Evolutionary conservation across 35 echinoderm and acorn worm genomes (phyloP), one percentile per base, ranked within the genome.

Genomic region (Anneissia japonica): DNA sequence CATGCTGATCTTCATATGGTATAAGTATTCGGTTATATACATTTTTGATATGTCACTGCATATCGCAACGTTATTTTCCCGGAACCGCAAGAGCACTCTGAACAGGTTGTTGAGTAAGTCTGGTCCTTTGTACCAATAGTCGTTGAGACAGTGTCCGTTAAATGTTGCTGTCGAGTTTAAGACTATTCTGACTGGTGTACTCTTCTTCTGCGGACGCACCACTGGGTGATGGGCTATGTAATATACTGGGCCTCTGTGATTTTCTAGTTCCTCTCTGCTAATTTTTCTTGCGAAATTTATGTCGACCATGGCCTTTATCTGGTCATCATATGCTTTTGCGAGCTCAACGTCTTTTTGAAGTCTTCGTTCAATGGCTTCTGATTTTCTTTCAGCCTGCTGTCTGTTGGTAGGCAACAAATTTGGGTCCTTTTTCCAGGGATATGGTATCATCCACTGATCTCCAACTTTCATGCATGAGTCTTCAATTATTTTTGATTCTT

Each of bases 1-100:
- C 84, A 74, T 94, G 88, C 45, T 94, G 92, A 79, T 94, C 92
- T 46, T n/a, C 36, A 35, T 87, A 35, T 74, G 92, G 88, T 0
- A 90, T 94, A 5, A 93, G 46, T 16, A 94, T 38, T 10, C 88
- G 35, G 41, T 93, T n/a, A n/a, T 87, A 56, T 90, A 93, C 82
- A 93, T 93, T 79, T 93, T 93, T 77, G 87, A 90, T 32, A 93
- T 93, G 79, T 93, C 92, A 38, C 75, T 88, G 86, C 38, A 79
- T 1, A 89, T 35, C 46, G 91, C 87, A 0, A 89, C 76, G 41
- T 73, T 19, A 81, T 87, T 30, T 82, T 94, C 88, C 38, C 92
- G 13, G 79, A 87, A 94, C 45, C 88, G 74, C 31, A 94, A 11
- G 0, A 90, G 26, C 1, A 94, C 88, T 64, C 92, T 84, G 82